Conservation (phyloP, 2,797 vertebrate species). For the Sebastolobus alascanus region DNA sequence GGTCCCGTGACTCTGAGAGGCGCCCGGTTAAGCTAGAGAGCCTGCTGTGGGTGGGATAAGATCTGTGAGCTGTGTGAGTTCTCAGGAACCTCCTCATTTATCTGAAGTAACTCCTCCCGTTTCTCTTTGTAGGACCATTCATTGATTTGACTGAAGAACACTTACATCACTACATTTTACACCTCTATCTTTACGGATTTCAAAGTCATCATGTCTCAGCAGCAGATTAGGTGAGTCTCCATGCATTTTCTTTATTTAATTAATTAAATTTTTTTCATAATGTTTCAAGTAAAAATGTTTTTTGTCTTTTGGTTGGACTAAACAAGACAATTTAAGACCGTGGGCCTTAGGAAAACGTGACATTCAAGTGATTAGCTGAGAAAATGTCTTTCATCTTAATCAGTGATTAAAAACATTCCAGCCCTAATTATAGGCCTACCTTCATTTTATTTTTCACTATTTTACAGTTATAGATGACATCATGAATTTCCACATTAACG, state of each 20-base stretch:
- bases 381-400: not conserved
- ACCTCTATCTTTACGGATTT: conserved; percentile 15
- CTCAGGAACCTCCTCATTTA: not conserved
- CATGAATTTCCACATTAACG: accelerated
- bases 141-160: conserved; percentile 22
- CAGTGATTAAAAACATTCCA: not conserved
- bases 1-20: conserved; percentile 41
- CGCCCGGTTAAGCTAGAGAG: conserved; percentile 34
- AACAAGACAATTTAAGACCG: not conserved
- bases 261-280: no score
- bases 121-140: conserved; percentile 43
- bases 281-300: no score
- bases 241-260: no score
- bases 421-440: not conserved
- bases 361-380: not conserved
- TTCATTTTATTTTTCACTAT: not conserved
- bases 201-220: conserved; percentile 84
- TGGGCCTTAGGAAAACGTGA: not conserved
- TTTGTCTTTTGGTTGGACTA: no score
- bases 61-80: not conserved
- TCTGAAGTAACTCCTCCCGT: not conserved
- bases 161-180: conserved; percentile 1
- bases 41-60: conserved; percentile 13
- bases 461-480: not conserved
- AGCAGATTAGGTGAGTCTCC: conserved; percentile 82